Conservation (phyloP, 2,888 invertebrate genomes). For the Siphlonurus alternatus region DNA sequence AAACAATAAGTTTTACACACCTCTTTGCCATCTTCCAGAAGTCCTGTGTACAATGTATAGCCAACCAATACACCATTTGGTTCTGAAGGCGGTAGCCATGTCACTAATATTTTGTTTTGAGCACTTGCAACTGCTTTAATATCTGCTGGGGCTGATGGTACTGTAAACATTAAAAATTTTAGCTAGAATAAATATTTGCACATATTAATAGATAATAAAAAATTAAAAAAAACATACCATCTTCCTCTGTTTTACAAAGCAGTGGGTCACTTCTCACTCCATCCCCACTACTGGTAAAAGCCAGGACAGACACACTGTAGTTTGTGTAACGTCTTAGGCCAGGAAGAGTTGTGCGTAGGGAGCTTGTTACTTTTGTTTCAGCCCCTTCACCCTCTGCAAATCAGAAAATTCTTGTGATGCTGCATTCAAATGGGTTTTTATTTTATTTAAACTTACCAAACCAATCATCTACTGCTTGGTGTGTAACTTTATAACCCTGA, state of each 20-base stretch:
- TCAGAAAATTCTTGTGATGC: not conserved
- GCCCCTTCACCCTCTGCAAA: constrained; percentile 11
- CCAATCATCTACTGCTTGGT: constrained; percentile 61
- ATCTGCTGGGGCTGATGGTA: constrained; percentile 76
- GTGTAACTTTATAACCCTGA: constrained; percentile 70
- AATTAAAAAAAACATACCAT: constrained; percentile 41
- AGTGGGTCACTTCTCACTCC: constrained; percentile 70
- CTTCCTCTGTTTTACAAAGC: constrained; percentile 78
- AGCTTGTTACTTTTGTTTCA: constrained; percentile 46
- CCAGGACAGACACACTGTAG: constrained; percentile 79
- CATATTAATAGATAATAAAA: not conserved
- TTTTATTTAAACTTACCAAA: constrained; percentile 40
- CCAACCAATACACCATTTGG: constrained; percentile 72
- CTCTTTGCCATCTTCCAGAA: constrained; percentile 55
- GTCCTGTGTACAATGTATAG: constrained; percentile 69
- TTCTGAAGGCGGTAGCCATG: constrained; percentile 74
- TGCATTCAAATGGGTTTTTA: not conserved
- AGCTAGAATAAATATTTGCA: not conserved
- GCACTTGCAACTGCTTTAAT: constrained; percentile 82
- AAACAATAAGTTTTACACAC: too few relatives aligned
- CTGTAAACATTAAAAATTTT: constrained; percentile 29
- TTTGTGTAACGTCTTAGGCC: constrained; percentile 74
- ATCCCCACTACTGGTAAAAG: constrained; percentile 78
- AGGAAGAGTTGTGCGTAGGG: constrained; percentile 49
- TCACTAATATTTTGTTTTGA: constrained; percentile 66